Evolutionary conservation across 2,888 invertebrate genomes (phyloP), one percentile per base, ranked within the genome.

Genomic region (Cactoblastis cactorum): DNA sequence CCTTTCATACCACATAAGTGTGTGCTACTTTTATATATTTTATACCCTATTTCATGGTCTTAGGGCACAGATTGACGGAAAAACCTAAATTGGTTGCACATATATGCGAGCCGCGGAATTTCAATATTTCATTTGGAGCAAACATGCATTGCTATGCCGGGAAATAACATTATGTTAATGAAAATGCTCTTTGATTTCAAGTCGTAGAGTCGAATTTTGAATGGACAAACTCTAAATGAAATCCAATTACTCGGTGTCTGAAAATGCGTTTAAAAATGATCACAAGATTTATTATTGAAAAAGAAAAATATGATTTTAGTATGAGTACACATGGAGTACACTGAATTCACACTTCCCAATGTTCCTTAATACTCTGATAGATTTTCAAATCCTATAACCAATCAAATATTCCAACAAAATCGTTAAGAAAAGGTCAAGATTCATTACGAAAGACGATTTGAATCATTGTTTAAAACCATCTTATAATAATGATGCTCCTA

Each of bases 101-200:
- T 59, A 61, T 63, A 71, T 64, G 65, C 65, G 62, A 68, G 57
- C 62, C 67, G 62, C 62, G 62, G 69, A 69, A 74, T 78, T 79
- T 74, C 74, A 75, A 78, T 79, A 77, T 78, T 76, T 79, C 74
- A 76, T 69, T 62, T 61, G 53, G 59, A 59, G 65, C 64, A 65
- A n/a, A 56, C 65, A 66, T 75, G 72, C 75, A 69, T 68, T 65
- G 63, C 67, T 64, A 63, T 51, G 54, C 50, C 56, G 56, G 63
- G 61, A 59, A 59, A 61, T 53, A 56, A 53, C 52, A 51, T 52
- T 53, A 53, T 56, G 58, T 51, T 55, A 51, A 57, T 53, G 51
- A 46, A 61, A 59, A 57, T 53, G 54, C 49, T 34, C 55, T 50
- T 39, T 55, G 49, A 52, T 49, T 35, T 43, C 47, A 19, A 17